phyloP scores from a whole-genome alignment of 2,113 vertebrate genomes.

The Tretioscincus oriximinensis region DNA sequence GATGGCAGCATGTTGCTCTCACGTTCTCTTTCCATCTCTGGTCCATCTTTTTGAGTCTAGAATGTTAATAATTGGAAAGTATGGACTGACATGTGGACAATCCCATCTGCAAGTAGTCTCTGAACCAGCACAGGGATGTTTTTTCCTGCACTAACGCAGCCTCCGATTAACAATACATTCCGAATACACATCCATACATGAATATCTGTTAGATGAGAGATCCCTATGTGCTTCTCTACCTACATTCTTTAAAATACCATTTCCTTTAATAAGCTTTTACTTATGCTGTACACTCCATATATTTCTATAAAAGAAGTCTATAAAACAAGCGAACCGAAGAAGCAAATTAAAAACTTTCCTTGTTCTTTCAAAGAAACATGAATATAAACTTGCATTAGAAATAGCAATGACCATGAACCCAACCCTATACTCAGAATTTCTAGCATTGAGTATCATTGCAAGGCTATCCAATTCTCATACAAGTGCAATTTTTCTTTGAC shows the following conservation, averaged over 20 bases:
- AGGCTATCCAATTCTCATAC: constrained; percentile 16
- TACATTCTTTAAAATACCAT: not conserved
- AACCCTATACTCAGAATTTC: constrained; percentile 3
- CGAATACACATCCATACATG: not conserved
- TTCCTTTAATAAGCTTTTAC: constrained; percentile 13
- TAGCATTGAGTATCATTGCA: constrained; percentile 15
- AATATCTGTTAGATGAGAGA: not conserved
- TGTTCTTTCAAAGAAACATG: not conserved
- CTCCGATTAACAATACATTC: not conserved
- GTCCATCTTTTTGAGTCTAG: too few species aligned
- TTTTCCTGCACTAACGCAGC: too few species aligned
- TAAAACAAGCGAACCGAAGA: constrained; percentile 20
- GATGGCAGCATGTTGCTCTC: too few species aligned
- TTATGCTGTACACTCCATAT: not conserved
- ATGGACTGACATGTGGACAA: too few species aligned
- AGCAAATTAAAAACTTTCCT: constrained; percentile 5
- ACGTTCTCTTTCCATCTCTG: too few species aligned
- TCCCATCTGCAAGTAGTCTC: too few species aligned
- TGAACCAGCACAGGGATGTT: too few species aligned
- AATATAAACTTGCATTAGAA: constrained; percentile 17
- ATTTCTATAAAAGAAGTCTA: not conserved
- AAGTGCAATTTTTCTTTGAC: not conserved
- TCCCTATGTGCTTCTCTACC: not conserved
- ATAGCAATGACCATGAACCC: constrained; percentile 2
- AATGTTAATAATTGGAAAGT: too few species aligned